Evolutionary conservation across 53 echinoderm and acorn worm species (phyloP), one percentile per base, ranked within the genome.

Genomic region (Stichopus horrens): DNA sequence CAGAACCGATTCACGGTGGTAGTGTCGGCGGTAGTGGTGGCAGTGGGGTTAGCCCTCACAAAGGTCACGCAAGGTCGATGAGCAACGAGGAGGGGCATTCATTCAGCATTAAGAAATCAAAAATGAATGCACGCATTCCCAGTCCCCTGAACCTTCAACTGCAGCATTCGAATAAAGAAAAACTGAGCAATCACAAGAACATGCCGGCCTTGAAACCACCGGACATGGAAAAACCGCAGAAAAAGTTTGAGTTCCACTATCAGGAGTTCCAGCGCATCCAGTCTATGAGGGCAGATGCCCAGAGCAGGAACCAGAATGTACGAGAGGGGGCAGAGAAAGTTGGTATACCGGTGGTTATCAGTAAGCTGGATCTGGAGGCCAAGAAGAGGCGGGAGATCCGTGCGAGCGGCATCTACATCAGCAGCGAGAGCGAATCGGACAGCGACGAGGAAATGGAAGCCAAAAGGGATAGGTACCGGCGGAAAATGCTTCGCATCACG

Each of bases 341-440:
- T 59, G n/a, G 23, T 23, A 89, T 86, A 57, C 92, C 94, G 54
- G 92, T 92, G 14, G 91, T 94, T 23, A 86, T 94, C 18, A 95
- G 95, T 81, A 95, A 95, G 73, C 89, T 98, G 75, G 98, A 98
- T 91, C 77, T 98, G 58, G 98, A 98, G 83, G 98, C 93, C 57
- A 93, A 89, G 86, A 58, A 88, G 76, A 77, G 91, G 76, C 65
- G 60, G 11, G 94, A 94, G 80, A 86, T 89, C 5, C 88, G 98
- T n/a, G 87, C 83, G 5, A 95, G 86, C 68, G 98, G 98, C 2
- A 92, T 95, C 51, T 98, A 98, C 76, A 91, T 96, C 76, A 94
- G 95, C 21, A 98, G 98, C 57, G 95, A 95, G 80, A 98, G 98
- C 67, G 98, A 98, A 21, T 91, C 92, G 7, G 98, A 98, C 75